Percentiles rank a stretch among this genome's conserved stretches.
phyloP scores from a whole-genome alignment of 1,140 invertebrate species.

The Ladona fulva region DNA sequence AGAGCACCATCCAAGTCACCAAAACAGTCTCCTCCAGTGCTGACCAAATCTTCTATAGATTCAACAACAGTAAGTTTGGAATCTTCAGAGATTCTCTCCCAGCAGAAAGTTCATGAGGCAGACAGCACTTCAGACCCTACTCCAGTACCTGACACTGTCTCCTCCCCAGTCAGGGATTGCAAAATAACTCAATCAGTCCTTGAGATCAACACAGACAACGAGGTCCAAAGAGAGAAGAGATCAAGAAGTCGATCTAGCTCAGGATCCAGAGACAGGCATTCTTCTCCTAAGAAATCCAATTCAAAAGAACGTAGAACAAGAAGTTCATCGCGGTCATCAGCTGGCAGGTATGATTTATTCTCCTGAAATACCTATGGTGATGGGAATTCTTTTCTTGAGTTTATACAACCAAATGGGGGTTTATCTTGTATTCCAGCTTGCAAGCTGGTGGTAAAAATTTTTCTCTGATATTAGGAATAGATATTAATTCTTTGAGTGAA shows the following conservation, averaged over 20 bases:
- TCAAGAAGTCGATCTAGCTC: not conserved
- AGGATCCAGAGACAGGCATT: not conserved
- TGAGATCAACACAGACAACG: not conserved
- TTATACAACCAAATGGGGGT: too few species aligned
- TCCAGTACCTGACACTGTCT: not conserved
- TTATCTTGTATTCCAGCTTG: too few species aligned
- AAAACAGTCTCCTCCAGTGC: too few species aligned
- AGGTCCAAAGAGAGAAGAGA: not conserved
- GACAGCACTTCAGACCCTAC: not conserved
- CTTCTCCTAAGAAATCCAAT: not conserved
- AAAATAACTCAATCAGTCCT: not conserved
- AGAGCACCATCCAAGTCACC: too few species aligned
- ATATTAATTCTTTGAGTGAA: too few species aligned
- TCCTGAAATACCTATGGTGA: too few species aligned
- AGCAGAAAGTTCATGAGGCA: not conserved
- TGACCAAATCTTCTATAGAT: too few species aligned
- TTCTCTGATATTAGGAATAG: too few species aligned
- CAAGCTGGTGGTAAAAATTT: too few species aligned
- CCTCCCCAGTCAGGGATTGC: not conserved
- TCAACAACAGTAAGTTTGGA: too few species aligned
- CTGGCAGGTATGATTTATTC: not conserved
- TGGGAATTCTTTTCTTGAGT: too few species aligned
- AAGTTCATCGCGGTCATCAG: not conserved
- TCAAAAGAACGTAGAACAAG: not conserved
- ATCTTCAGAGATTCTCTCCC: not conserved